Conservation (phyloP, 2,797 vertebrate species). For the Sardinella longiceps region DNA sequence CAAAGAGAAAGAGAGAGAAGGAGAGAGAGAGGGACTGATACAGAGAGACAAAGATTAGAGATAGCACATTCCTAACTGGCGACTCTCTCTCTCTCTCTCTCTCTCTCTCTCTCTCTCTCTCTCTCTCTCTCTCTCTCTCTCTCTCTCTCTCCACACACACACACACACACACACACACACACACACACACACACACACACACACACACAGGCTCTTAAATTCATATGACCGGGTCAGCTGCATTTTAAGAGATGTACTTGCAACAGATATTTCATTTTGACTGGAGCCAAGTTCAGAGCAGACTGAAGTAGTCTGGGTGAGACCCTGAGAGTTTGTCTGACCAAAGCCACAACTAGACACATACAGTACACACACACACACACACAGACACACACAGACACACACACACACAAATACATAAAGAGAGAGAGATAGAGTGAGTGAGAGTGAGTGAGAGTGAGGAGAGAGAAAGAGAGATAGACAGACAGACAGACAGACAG, state of each 20-base stretch:
- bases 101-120: too few species aligned
- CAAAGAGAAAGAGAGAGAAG: background rate
- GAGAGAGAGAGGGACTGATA: background rate
- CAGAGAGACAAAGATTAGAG: background rate
- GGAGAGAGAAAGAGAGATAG: too few species aligned
- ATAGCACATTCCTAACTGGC: background rate
- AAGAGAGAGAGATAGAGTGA: too few species aligned
- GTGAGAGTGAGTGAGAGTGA: too few species aligned
- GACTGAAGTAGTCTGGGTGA: background rate
- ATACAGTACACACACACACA: too few species aligned
- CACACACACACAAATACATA: background rate
- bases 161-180: background rate
- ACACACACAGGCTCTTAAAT: background rate
- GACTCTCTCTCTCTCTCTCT: background rate
- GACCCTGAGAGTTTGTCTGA: background rate
- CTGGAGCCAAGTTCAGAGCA: background rate
- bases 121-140: too few species aligned
- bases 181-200: background rate
- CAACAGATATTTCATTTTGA: background rate
- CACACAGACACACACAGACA: background rate
- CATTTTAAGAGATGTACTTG: background rate
- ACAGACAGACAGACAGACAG: too few species aligned
- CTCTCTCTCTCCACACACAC: too few species aligned
- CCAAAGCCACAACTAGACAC: background rate
- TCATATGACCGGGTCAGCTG: constrained; percentile 1